Percentiles rank a stretch among this genome's conserved stretches.
These are phyloP conservation scores for Colletes gigas DNA, from an alignment of 1,140 invertebrate species.

Conservation along the genomic window DNA sequence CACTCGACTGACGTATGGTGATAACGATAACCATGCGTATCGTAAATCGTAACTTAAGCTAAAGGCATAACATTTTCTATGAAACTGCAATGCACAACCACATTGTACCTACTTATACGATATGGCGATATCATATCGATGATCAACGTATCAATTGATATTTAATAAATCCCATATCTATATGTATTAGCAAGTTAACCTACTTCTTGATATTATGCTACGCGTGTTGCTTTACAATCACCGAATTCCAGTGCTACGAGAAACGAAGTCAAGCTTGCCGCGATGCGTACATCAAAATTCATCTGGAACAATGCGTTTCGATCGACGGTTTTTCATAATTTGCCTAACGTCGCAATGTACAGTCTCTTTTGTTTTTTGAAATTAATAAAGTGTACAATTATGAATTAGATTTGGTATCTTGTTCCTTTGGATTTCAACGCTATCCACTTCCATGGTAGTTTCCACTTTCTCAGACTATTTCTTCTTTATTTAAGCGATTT, in stretches of 20 bases:
- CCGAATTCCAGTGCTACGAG: slow-evolving; percentile 10
- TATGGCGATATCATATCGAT: slow-evolving; percentile 61
- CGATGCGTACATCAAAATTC: not conserved
- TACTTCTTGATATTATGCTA: slow-evolving; percentile 15
- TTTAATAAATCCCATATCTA: slow-evolving; percentile 71
- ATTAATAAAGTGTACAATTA: slow-evolving; percentile 29
- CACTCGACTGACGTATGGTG: slow-evolving; percentile 14
- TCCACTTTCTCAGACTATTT: too few species aligned
- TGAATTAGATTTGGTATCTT: not conserved
- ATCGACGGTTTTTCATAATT: slow-evolving; percentile 20
- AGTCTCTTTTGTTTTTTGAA: slow-evolving; percentile 11
- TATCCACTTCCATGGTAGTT: too few species aligned
- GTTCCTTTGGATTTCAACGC: not conserved
- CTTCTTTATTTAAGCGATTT: too few species aligned
- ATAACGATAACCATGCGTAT: slow-evolving; percentile 20
- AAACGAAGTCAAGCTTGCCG: slow-evolving; percentile 7
- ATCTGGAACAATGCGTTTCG: not conserved
- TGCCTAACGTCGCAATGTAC: slow-evolving; percentile 29
- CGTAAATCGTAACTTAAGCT: slow-evolving; percentile 65
- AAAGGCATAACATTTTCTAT: slow-evolving; percentile 77
- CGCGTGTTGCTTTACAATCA: slow-evolving; percentile 33
- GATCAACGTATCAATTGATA: slow-evolving; percentile 64
- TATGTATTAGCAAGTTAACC: slow-evolving; percentile 35
- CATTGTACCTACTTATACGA: slow-evolving; percentile 73
- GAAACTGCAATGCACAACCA: slow-evolving; percentile 79